Base-by-base conservation (phyloP, 2,113 vertebrate genomes). In the Haemorhous mexicanus region DNA sequence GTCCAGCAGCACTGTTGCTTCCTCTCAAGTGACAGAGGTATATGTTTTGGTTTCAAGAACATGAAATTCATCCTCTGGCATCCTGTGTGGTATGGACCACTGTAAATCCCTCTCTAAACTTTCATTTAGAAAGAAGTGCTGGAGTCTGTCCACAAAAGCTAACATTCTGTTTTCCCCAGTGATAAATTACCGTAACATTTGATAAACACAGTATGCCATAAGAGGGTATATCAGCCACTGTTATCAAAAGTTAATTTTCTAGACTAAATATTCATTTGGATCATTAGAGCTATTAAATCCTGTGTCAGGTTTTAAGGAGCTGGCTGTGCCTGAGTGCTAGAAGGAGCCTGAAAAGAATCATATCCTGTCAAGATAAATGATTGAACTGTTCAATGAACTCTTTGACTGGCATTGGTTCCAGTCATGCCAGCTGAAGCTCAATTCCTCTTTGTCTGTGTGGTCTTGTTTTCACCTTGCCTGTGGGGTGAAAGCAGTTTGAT, bases 401-500 rank as follows among this genome's bases (percentile, higher is more conserved):
- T 97, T 97, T 96, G 96, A 95, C 94, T 95, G 96, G 95, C 96
- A 97, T 95, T 97, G 95, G 96, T 97, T 97, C 96, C 95, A 97
- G 96, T 97, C 95, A 95, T 97, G 96, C 95, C 95, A 96, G 94
- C 94, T 95, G 96, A 97, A 96, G 91, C 90, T 97, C 95, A 97
- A 91, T 96, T 97, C 96, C 95, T 96, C 95, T 97, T 97, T 97
- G 96, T 97, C 93, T 97, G 95, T 96, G 97, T 95, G 94, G 95
- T 97, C 94, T 96, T 96, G 95, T 95, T 96, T 97, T 96, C 96
- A 95, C 96, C 96, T 95, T 96, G 95, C 95, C 95, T 96, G 91
- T 94, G 89, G 96, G 94, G 95, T 95, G 95, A 97, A 93, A 97
- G 90, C 8, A 0, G 96, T 95, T 96, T 96, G 95, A 97, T 97